Base-by-base conservation (phyloP, 2,888 invertebrate genomes). In the Clusia tigrina region DNA sequence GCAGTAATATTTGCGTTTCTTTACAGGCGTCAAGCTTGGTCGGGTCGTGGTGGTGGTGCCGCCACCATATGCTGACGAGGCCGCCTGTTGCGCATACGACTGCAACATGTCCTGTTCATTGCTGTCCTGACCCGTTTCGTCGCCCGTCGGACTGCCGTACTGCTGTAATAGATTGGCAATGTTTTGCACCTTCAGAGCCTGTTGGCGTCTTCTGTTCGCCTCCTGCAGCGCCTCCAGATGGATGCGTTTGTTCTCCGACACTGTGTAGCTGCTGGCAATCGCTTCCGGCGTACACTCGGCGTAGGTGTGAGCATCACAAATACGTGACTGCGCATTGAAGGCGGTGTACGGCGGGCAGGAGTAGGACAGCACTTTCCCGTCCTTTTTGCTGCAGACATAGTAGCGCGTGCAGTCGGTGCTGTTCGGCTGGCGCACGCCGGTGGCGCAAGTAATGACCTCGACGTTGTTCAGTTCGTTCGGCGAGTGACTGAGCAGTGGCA, bases 391-490 rank as follows among this genome's bases (percentile, higher is more conserved):
- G 69, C 86, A 86, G 1, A 84, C 83, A 66, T 85, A 86, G 66
- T 86, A 86, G 25, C 80, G 85, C 1, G 80, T 82, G 64, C 86
- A 86, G 59, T 86, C 85, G 0, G 86, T 86, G n/a, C 64, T 69
- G 69, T 86, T 86, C 1, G 85, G 80, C 38, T 86, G 81, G 1
- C 86, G 80, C 2, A 85, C 74, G 1, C 84, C 85, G 9, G 79
- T 67, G 20, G 81, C 80, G 62, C 86, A 86, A 5, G 84, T 82
- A 42, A 86, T 76, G 2, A 85, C 72, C 67, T 82, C 83, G 18
- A 81, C 70, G 15, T 81, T 78, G n/a, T 64, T 67, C n/a, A 77
- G 64, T 9, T 78, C 74, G 1, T 67, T 65, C 6, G 71, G 9
- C 0, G 70, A 64, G 17, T 71, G 71, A 1, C 77, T 73, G 51